Percentiles rank a stretch among this genome's conserved stretches.
phyloP scores from a whole-genome alignment of 30 jellyfish, hydroid and myxozoan species.

The Hydractinia symbiolongicarpus region DNA sequence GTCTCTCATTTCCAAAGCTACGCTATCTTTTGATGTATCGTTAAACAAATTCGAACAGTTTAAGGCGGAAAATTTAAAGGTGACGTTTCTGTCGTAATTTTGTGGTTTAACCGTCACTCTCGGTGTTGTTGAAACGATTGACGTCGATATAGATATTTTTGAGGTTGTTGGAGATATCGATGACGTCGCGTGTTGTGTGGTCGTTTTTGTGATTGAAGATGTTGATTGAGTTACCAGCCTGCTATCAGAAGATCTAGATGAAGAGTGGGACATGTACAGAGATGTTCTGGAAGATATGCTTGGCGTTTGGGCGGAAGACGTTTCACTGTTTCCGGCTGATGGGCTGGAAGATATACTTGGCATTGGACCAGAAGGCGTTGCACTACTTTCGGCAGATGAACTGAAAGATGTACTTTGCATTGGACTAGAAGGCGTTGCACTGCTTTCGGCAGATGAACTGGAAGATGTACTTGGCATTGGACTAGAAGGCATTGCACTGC shows the following conservation, averaged over 20 bases:
- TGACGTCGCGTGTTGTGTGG: not conserved
- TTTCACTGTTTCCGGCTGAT: no score
- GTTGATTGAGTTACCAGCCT: not conserved
- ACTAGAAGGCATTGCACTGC: no score
- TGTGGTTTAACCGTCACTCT: not conserved
- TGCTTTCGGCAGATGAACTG: no score
- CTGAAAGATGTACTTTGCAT: no score
- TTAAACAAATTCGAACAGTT: conserved; percentile 29
- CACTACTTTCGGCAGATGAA: no score
- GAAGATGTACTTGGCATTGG: no score
- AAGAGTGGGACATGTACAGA: no score
- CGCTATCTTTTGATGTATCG: conserved; percentile 9
- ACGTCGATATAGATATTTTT: not conserved
- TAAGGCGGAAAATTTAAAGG: conserved; percentile 22
- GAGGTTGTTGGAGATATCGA: not conserved
- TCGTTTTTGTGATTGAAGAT: not conserved
- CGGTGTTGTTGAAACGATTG: not conserved
- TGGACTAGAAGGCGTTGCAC: no score
- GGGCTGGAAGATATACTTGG: no score
- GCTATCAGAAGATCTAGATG: not conserved
- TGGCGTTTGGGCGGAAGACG: no score
- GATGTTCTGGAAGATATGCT: no score
- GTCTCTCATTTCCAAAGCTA: not conserved
- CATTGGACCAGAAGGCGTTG: no score
- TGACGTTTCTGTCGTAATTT: not conserved